A percentile compares a stretch with the other conserved stretches of the same genome.
Evolutionary conservation across 2,888 invertebrate species (phyloP).

Genomic region (Alcis repandata): DNA sequence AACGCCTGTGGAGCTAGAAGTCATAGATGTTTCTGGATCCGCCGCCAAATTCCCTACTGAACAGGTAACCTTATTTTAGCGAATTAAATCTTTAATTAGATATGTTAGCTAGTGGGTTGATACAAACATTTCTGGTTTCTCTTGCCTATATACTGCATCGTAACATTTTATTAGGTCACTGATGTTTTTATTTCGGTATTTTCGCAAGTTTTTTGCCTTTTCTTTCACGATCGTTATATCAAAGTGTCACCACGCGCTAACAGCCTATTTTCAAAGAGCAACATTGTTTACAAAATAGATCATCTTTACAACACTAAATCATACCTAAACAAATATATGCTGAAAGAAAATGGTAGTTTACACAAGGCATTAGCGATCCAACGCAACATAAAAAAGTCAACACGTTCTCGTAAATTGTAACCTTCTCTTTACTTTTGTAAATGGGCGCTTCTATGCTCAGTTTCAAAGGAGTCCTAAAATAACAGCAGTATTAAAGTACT

Average conservation of each 20-base stretch:
- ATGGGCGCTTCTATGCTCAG: slow-evolving; percentile 14
- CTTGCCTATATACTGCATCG: background rate
- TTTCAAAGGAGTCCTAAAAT: slow-evolving; percentile 53
- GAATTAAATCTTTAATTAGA: background rate
- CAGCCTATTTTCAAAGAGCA: background rate
- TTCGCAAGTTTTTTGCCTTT: background rate
- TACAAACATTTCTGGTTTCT: slow-evolving; percentile 9
- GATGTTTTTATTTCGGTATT: slow-evolving; percentile 14
- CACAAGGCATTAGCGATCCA: background rate
- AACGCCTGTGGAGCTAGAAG: slow-evolving; percentile 91
- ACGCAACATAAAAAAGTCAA: slow-evolving; percentile 23
- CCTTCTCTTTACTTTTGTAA: slow-evolving; percentile 54
- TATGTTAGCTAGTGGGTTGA: slow-evolving; percentile 13
- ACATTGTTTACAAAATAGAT: slow-evolving; percentile 1
- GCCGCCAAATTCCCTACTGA: slow-evolving; percentile 88
- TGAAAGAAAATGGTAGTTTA: slow-evolving; percentile 1
- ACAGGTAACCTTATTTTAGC: slow-evolving; percentile 72
- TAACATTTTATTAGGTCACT: slow-evolving; percentile 18
- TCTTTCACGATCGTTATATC: background rate
- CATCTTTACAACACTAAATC: slow-evolving; percentile 3
- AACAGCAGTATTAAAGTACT: slow-evolving; percentile 36
- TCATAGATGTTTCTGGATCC: slow-evolving; percentile 92
- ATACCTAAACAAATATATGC: slow-evolving; percentile 9
- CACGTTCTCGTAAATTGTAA: slow-evolving; percentile 43
- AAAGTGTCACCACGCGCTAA: background rate